Base-by-base conservation (phyloP, 1,140 invertebrate species). In the Dendroctonus ponderosae region DNA sequence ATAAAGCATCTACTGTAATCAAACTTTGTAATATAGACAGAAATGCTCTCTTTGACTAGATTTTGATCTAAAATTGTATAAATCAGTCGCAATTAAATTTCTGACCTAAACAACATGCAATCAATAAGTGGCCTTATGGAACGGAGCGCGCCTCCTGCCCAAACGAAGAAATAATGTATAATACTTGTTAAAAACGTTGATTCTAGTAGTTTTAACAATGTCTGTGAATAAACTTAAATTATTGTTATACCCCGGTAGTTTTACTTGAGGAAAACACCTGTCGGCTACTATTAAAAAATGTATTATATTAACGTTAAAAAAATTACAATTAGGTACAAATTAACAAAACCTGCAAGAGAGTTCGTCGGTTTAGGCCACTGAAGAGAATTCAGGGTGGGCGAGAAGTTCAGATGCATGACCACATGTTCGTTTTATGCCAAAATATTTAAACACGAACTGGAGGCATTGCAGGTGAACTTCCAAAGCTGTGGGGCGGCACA, bases 151-250 rank as follows among this genome's bases (percentile, higher is more conserved):
- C 26, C 26, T 26, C 26, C 26, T 26, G 26, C 26, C 26, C 26
- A 3, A 26, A 26, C 26, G 5, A 58, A 58, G 9, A 43, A 61
- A 38, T 49, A 11, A 12, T 61, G 43, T 61, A 61, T 49, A 48
- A 60, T 61, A 49, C 43, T 62, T 62, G 60, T 62, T 62, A 51
- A 62, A 40, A 52, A 50, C 52, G 41, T 40, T 61, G 50, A 39
- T 61, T 62, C 39, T 53, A 62, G 50, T 41, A 43, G 43, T 49
- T 62, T 62, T 62, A 62, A 62, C 60, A 62, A 26, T 62, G 50
- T 62, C 49, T 62, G 60, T 62, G 60, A 62, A 62, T 53, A 62
- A 62, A 62, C 26, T n/a, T 51, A 52, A 62, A 52, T 62, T 42
- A 62, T 62, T 62, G 60, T 62, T 62, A 62, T 11, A 12, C 50